Evolutionary conservation across 2,888 invertebrate genomes (phyloP), one percentile per base, ranked within the genome.

Genomic region (Cantharis flavilabris): DNA sequence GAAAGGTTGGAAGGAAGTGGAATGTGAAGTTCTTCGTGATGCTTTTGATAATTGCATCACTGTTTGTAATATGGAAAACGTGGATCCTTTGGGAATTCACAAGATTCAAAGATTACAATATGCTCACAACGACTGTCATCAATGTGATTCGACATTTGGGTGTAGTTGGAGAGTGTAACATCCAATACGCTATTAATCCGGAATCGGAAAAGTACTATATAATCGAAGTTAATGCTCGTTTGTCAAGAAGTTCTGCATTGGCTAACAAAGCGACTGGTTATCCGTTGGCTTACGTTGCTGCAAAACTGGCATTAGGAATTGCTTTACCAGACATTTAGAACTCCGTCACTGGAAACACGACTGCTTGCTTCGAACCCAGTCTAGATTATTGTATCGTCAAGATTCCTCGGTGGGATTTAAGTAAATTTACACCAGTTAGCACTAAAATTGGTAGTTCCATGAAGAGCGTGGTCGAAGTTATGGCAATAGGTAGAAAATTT

Each of bases 261-360:
- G 99, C 99, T 16, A 98, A 98, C 86, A 99, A 99, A 90, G 99
- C 99, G 5, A 99, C 99, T 3, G 99, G 99, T 0, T 99, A 99
- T 88, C 99, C 99, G 0, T 89, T 99, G 80, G 99, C 99, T 0
- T 99, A 99, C 87, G 97, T 99, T 3, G 99, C 99, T 16, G 99
- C 99, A 0, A 99, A 99, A 89, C 88, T 99, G 80, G 93, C 98
- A 0, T 89, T 99, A 13, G 97, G 98, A 10, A 93, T 95, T 79
- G 90, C 95, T 0, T 90, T 99, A 77, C 95, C 97, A 0, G 91
- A 94, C 71, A 96, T 99, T 23, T 94, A 94, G 81, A 99, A 99
- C 88, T 96, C 97, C 0, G 98, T 99, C 0, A 99, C 98, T 5
- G 94, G 95, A 14, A 92, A 94, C 9, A 99, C 99, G 0, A 99